Base-by-base conservation (phyloP, 2,888 invertebrate genomes). In the Netelia inedita region DNA sequence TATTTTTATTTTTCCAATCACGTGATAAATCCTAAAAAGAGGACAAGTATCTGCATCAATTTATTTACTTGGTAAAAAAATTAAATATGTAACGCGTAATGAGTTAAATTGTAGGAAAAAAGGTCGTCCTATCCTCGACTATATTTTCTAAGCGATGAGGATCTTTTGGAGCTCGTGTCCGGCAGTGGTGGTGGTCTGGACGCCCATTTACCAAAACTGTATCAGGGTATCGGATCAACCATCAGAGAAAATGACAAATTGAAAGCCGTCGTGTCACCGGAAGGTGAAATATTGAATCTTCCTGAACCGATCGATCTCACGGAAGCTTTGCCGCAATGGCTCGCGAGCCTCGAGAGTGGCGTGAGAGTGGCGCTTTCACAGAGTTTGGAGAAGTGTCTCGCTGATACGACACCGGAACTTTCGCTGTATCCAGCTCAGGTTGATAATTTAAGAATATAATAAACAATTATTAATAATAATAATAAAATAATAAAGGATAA, bases 121-220 rank as follows among this genome's bases (percentile, higher is more conserved):
- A 96, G 99, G 57, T 96, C 97, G 0, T 95, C 96, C 69, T 99
- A 99, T 94, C 99, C 99, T 8, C 95, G 99, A 82, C 97, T 99
- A 89, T 98, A 99, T 93, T 99, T 99, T 93, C 95, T 99, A 86
- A 99, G 99, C 83, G 99, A 99, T 92, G 99, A 99, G 91, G 99
- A 99, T 94, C 95, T 99, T 76, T 94, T 99, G 80, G 99, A 99
- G 94, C 96, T 99, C 85, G 95, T 99, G 61, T 93, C 93, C n/a
- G 92, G 91, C 3, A 92, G 90, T 59, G 89, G 87, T 9, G 90
- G 89, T 74, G 91, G 92, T 3, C 73, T 99, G 93, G 98, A 99
- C 93, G 96, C 97, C 0, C 99, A 99, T 93, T 95, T 99, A 87
- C 98, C 98, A 93, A 99, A 99, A 94, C 95, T 99, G 19, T 99